These are phyloP conservation scores for Thamnophis sirtalis DNA, from an alignment of 2,113 vertebrate species.

Conservation along the genomic window DNA sequence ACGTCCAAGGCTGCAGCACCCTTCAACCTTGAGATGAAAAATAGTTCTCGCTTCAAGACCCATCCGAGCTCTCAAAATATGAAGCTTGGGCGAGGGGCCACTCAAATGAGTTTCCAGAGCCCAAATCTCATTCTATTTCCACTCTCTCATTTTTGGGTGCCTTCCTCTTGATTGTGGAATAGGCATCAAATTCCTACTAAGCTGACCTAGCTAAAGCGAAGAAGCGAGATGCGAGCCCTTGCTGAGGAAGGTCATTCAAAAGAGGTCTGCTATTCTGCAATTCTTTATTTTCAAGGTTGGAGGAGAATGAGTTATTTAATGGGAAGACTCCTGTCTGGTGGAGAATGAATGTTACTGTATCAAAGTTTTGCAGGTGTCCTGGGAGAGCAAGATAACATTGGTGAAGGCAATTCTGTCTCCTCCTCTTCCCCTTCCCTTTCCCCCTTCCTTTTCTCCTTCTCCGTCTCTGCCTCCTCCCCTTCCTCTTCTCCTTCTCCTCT, in stretches of 20 bases:
- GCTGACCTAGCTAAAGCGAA: neutral
- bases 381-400: neutral
- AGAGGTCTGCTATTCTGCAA: neutral
- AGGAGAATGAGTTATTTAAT: slow-evolving; percentile 13
- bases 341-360: neutral
- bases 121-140: neutral
- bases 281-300: neutral
- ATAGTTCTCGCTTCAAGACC: neutral
- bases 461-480: too few species aligned
- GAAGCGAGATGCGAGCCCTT: neutral
- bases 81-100: neutral
- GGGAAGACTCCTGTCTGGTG: neutral
- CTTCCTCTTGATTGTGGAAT: neutral
- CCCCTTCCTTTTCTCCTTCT: too few species aligned
- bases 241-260: neutral
- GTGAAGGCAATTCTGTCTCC: accelerated
- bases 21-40: neutral
- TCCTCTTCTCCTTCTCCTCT: neutral
- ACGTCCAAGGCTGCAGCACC: neutral
- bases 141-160: neutral
- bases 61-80: neutral
- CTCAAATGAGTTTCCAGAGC: neutral
- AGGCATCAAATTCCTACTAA: neutral
- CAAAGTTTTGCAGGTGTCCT: neutral
- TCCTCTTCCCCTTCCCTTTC: neutral